These are phyloP conservation scores for Piprites chloris DNA, from an alignment of 2,113 vertebrate genomes.

Conservation along the genomic window DNA sequence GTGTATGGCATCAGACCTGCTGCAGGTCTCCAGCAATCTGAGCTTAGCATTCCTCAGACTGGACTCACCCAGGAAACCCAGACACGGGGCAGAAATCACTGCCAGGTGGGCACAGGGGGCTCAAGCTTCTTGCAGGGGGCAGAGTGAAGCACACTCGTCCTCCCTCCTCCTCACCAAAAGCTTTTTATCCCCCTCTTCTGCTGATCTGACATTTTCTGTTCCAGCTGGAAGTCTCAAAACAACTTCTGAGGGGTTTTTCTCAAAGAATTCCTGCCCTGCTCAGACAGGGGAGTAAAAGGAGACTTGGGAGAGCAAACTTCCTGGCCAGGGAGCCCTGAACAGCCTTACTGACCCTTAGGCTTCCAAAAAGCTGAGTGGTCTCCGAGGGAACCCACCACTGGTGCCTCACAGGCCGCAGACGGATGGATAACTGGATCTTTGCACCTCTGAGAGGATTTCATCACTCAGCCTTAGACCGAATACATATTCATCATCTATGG, in stretches of 20 bases:
- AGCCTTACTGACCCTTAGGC: background rate
- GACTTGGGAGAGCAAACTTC: background rate
- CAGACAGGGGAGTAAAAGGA: background rate
- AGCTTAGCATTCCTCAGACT: background rate
- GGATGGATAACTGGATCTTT: background rate
- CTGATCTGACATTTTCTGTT: constrained; percentile 1
- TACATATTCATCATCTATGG: constrained; percentile 23
- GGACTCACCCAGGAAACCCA: background rate
- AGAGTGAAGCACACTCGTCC: fast-evolving
- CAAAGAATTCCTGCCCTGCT: background rate
- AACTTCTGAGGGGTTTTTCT: background rate
- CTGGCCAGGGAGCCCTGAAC: background rate
- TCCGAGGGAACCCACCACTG: background rate
- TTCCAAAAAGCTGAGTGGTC: background rate
- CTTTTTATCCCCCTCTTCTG: background rate
- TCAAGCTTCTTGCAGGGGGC: background rate
- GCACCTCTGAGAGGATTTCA: constrained; percentile 17
- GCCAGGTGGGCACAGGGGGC: background rate
- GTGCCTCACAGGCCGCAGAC: background rate
- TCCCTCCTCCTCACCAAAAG: background rate
- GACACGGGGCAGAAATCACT: fast-evolving
- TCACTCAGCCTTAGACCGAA: constrained; percentile 2
- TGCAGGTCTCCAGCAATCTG: background rate
- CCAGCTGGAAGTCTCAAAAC: background rate
- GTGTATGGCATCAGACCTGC: fast-evolving